Evolutionary conservation across 1,140 invertebrate species (phyloP), one percentile per base, ranked within the genome.

Genomic region (Formica exsecta): DNA sequence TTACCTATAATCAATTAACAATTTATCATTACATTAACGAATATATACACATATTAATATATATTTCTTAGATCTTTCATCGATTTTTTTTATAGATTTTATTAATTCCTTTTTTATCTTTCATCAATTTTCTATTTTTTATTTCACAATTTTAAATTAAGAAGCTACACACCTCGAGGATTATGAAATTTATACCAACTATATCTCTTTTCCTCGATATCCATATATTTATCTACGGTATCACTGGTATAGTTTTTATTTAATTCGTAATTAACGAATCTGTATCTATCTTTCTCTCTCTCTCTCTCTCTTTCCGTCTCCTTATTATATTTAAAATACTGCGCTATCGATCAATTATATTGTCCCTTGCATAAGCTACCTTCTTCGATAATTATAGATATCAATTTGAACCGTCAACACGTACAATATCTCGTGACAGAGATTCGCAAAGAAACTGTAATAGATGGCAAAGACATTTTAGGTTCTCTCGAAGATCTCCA

Each of bases 401-500:
- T 22, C 29, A 13, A 51, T 54, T 48, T 51, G 16, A 25, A 25
- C 6, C 11, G 51, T 73, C 61, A 73, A 54, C 36, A 22, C 4
- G 0, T 29, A 36, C 41, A 54, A 13, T 61, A 25, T 59, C 38
- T 5, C n/a, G 54, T 36, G 7, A 32, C 16, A 22, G 16, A 76
- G 36, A 76, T 44, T 64, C 25, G 25, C 16, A n/a, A 19, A 48
- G 61, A n/a, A 44, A 65, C 22, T 16, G 48, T 41, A n/a, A 41
- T 36, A 19, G 54, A 36, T 70, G 36, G 29, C 66, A 32, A 41
- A 22, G 22, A 68, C 5, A 36, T 29, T 19, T 73, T 25, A 25
- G n/a, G 22, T 36, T 61, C 44, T 41, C 5, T 13, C 66, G 51
- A 83, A 48, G 68, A 25, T 83, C 68, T 61, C 66, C 66, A 73